These are phyloP conservation scores for Paraescarpia echinospica DNA, from an alignment of 1,140 invertebrate species.

Conservation along the genomic window DNA sequence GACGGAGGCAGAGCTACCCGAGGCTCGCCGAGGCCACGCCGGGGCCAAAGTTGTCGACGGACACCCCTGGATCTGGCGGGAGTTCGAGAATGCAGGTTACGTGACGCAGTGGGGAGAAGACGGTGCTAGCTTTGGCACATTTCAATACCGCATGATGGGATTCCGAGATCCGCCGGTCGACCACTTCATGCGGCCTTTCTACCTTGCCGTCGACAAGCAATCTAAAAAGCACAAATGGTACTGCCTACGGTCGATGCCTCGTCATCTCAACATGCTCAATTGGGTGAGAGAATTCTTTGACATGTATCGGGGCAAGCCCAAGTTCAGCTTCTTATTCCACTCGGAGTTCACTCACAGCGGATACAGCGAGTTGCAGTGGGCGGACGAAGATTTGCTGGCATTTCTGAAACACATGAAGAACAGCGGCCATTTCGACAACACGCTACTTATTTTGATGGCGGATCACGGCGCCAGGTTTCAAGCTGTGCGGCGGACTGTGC, in stretches of 20 bases:
- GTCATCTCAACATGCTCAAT: slow-evolving; percentile 73
- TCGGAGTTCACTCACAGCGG: slow-evolving; percentile 36
- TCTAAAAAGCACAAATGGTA: slow-evolving; percentile 41
- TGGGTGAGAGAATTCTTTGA: slow-evolving; percentile 66
- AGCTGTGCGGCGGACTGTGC: slow-evolving; percentile 67
- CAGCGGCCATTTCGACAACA: slow-evolving; percentile 36
- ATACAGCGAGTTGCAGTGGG: slow-evolving; percentile 56
- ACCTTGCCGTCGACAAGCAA: slow-evolving; percentile 49
- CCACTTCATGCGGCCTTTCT: slow-evolving; percentile 86
- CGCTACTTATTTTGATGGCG: slow-evolving; percentile 42
- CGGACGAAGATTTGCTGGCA: slow-evolving; percentile 34
- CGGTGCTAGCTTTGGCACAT: slow-evolving; percentile 79
- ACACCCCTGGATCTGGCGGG: slow-evolving; percentile 68
- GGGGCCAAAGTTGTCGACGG: slow-evolving; percentile 69
- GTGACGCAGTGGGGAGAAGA: slow-evolving; percentile 78
- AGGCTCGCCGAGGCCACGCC: slow-evolving; percentile 76
- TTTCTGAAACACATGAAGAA: slow-evolving; percentile 35
- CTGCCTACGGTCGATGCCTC: slow-evolving; percentile 77
- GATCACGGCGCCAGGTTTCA: slow-evolving; percentile 48
- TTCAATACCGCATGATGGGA: slow-evolving; percentile 83
- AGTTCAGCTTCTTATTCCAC: slow-evolving; percentile 30
- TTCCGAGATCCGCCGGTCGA: slow-evolving; percentile 83
- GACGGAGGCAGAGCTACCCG: slow-evolving; percentile 84
- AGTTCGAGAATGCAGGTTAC: slow-evolving; percentile 64
- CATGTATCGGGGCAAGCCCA: slow-evolving; percentile 16